Evolutionary conservation across 92 coral and sea anemone genomes (phyloP).

Genomic region (Porites rus): DNA sequence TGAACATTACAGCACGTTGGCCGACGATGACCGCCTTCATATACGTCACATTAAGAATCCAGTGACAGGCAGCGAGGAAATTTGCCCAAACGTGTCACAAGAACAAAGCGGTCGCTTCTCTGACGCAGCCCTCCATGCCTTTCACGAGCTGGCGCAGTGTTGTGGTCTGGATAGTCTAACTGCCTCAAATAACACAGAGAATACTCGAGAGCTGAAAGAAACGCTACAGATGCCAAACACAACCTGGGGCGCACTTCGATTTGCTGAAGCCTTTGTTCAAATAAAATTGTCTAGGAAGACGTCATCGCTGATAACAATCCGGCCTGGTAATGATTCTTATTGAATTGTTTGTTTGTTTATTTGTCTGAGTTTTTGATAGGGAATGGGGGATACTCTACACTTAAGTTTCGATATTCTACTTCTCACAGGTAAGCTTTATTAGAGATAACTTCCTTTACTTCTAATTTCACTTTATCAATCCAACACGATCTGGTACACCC

Average conservation of each 20-base stretch:
- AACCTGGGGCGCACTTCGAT: conserved; percentile 81
- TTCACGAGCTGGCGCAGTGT: conserved; percentile 86
- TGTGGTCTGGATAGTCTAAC: conserved; percentile 78
- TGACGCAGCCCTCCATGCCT: conserved; percentile 87
- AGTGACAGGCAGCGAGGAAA: not conserved
- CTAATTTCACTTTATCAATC: no score
- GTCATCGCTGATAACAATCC: conserved; percentile 69
- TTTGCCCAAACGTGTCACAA: conserved; percentile 23
- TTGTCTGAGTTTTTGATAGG: not conserved
- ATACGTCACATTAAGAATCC: conserved; percentile 16
- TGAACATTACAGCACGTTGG: conserved; percentile 60
- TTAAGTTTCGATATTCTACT: no score
- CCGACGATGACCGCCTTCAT: conserved; percentile 48
- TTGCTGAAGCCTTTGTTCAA: conserved; percentile 87
- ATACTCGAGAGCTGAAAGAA: conserved; percentile 70
- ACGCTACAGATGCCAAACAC: conserved; percentile 72
- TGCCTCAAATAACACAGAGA: conserved; percentile 59
- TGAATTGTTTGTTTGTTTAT: not conserved
- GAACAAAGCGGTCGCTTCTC: conserved; percentile 72
- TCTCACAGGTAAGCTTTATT: no score
- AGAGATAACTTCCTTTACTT: no score
- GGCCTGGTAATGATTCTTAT: conserved; percentile 60
- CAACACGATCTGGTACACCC: no score
- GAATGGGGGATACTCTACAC: no score
- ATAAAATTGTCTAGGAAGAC: conserved; percentile 53